Conservation (phyloP, 2,888 invertebrate genomes). For the Lepidocyrtinus sp. region DNA sequence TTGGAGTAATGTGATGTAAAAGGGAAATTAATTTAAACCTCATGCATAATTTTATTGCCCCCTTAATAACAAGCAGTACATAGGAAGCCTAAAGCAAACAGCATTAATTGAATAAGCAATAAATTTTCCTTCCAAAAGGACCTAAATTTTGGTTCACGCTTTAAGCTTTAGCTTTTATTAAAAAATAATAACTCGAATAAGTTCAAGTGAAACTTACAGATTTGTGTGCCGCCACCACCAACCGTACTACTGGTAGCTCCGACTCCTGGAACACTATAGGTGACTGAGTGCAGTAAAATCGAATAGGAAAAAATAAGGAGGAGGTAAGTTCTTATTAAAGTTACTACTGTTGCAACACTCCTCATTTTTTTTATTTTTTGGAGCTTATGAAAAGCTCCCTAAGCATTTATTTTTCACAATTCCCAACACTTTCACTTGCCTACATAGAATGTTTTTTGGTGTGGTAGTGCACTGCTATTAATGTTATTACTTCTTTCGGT, state of each 20-base stretch:
- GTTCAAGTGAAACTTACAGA: constrained; percentile 36
- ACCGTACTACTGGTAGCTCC: constrained; percentile 26
- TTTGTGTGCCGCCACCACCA: constrained; percentile 47
- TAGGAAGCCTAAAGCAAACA: neutral
- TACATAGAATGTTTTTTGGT: neutral
- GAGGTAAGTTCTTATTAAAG: constrained; percentile 56
- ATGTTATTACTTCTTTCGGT: constrained; percentile 5
- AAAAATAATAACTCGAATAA: neutral
- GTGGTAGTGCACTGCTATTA: neutral
- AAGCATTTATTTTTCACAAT: neutral
- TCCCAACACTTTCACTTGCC: neutral
- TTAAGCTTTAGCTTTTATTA: neutral
- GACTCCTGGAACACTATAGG: constrained; percentile 47
- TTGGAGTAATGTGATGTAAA: constrained; percentile 21
- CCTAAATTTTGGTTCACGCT: neutral
- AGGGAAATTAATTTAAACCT: constrained; percentile 36
- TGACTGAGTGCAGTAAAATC: constrained; percentile 39
- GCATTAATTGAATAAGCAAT: neutral
- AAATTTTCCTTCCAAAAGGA: neutral
- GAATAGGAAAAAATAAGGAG: constrained; percentile 46
- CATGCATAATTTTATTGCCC: constrained; percentile 32
- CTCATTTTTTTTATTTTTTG: constrained; percentile 40
- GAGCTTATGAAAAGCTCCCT: constrained; percentile 1
- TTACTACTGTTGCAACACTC: constrained; percentile 54
- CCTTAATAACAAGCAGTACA: neutral